These are phyloP conservation scores for Leptocoma aspasia DNA, from an alignment of 2,113 vertebrate species.

Conservation along the genomic window DNA sequence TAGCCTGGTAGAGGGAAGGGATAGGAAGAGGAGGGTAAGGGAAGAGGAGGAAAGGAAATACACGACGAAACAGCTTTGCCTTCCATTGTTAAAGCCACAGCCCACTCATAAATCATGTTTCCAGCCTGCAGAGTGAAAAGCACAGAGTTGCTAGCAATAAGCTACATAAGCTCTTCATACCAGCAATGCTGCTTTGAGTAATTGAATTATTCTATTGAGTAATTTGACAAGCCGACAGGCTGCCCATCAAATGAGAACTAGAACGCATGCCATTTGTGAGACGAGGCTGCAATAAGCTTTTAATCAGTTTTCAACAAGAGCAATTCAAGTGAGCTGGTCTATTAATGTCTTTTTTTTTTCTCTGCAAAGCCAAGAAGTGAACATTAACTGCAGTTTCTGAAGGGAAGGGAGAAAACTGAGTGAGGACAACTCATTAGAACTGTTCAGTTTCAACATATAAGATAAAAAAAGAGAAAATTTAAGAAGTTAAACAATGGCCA, in stretches of 20 bases:
- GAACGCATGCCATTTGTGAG: not conserved
- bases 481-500: not conserved
- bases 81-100: slow-evolving; percentile 42
- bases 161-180: not conserved
- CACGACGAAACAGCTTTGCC: not conserved
- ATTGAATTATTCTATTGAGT: not conserved
- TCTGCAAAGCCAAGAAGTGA: not conserved
- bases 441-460: not conserved
- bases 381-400: not conserved
- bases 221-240: not conserved
- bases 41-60: slow-evolving; percentile 7
- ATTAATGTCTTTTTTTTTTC: not conserved
- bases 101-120: slow-evolving; percentile 1
- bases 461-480: not conserved
- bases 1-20: not conserved
- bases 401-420: not conserved
- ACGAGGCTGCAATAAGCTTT: not conserved
- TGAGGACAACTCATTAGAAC: not conserved
- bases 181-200: not conserved
- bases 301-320: slow-evolving; percentile 18
- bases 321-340: not conserved
- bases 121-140: not conserved
- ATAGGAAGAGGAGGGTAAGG: not conserved
- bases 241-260: slow-evolving; percentile 27
- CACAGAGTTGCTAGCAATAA: not conserved